Evolutionary conservation across 2,113 vertebrate species (phyloP), one percentile per base, ranked within the genome.

Genomic region (Scomber scombrus): DNA sequence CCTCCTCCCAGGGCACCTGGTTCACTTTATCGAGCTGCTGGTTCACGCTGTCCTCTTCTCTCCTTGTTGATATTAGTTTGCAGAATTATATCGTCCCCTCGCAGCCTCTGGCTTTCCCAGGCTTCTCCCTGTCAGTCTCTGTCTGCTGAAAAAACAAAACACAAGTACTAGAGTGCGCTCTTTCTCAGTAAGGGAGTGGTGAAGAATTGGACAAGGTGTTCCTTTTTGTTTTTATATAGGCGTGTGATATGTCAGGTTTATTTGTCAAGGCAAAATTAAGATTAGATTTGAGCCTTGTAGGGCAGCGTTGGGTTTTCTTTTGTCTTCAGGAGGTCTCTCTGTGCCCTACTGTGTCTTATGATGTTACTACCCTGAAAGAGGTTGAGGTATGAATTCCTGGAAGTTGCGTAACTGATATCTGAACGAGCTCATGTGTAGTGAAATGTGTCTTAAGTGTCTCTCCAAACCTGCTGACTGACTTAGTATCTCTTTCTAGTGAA

Each of bases 21-120:
- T 62, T 79, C 34, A 21, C 16, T 49, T 87, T 90, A 91, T 90
- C 85, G 0, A 66, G 49, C 68, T 11, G 50, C 73, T 40, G 72
- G 78, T 23, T 88, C 88, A 77, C 15, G 10, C 65, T 52, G 72
- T 75, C 71, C 72, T 79, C 68, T 13, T 11, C 55, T 56, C 64
- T 55, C 49, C 47, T 11, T 83, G 81, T 82, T 88, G 85, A 86
- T 82, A 58, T 82, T 85, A 82, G 72, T 69, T 87, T 11, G 67
- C 52, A 47, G 52, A 63, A 56, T 19, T 56, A 10, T 84, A 57
- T 73, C 57, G 2, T 68, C 29, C 34, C 54, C 12, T 51, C 51
- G 2, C 67, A 76, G 66, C 72, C 73, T 58, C 68, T 9, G 46
- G 11, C 40, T 46, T 93, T 94, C 90, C 86, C 92, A 93, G 78